These are phyloP conservation scores for Athene cunicularia DNA, from an alignment of 2,113 vertebrate species.

Conservation along the genomic window DNA sequence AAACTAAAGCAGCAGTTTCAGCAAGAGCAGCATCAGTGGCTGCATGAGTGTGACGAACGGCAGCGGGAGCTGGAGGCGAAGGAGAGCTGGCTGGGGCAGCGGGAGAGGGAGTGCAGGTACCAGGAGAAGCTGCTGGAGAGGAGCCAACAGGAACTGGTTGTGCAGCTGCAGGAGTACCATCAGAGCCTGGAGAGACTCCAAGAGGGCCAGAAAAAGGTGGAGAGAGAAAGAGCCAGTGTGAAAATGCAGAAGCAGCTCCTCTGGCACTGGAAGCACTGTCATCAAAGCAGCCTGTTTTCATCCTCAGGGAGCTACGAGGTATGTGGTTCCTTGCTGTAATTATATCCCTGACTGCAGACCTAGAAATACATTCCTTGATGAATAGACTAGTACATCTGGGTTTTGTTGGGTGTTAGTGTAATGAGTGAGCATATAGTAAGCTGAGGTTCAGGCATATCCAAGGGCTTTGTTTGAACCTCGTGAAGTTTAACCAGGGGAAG, in stretches of 20 bases:
- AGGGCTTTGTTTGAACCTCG: background rate
- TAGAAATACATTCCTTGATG: background rate
- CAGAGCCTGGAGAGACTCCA: conserved; percentile 76
- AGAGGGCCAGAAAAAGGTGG: conserved; percentile 78
- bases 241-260: conserved; percentile 71
- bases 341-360: background rate
- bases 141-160: conserved; percentile 18
- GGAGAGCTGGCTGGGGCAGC: conserved; percentile 56
- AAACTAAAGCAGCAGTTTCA: conserved; percentile 76
- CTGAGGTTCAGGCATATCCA: background rate
- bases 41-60: conserved; percentile 78
- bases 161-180: conserved; percentile 78
- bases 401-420: background rate
- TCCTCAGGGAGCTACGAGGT: conserved; percentile 63
- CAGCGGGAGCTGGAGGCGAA: conserved; percentile 69
- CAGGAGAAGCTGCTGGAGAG: conserved; percentile 70
- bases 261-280: conserved; percentile 76
- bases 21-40: conserved; percentile 81
- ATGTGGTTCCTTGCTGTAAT: background rate
- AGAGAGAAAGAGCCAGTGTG: conserved; percentile 64
- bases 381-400: background rate
- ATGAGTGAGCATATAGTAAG: background rate
- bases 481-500: background rate
- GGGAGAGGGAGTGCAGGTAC: conserved; percentile 46
- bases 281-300: conserved; percentile 77